Percentiles rank a stretch among this genome's conserved stretches.
Conservation (phyloP, 2,113 vertebrate species). For the Bos taurus region ARS-UCD2.0 NC_082638.1:2834501-2835000, state of each 20-base stretch:
- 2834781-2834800: not conserved
- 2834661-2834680: not conserved
- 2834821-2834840: not conserved
- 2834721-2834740: not conserved
- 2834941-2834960: not conserved
- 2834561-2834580: not conserved
- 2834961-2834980: accelerated
- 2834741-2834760: not conserved
- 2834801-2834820: not conserved
- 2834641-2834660: not conserved
- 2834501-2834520: too few relatives aligned
- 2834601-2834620: not conserved
- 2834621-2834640: not conserved
- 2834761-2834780: not conserved
- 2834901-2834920: not conserved
- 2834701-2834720: accelerated
- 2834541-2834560: not conserved
- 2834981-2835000: accelerated
- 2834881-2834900: not conserved
- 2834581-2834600: not conserved
- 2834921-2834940: not conserved
- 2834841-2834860: not conserved
- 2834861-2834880: not conserved
- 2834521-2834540: too few relatives aligned
- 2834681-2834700: not conserved